phyloP scores from a whole-genome alignment of 2,113 vertebrate species.

The Puma concolor region DNA sequence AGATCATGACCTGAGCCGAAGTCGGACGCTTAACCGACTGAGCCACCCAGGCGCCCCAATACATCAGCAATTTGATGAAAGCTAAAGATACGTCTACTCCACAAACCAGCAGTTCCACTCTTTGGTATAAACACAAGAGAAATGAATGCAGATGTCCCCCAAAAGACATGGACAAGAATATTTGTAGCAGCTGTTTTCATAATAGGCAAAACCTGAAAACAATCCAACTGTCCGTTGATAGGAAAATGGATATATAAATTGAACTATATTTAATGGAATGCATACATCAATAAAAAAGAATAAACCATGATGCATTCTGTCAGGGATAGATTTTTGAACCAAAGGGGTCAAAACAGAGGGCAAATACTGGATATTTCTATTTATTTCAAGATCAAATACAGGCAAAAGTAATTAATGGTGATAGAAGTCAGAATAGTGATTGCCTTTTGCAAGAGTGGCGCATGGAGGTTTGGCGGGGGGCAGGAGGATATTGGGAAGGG shows the following conservation, averaged over 20 bases:
- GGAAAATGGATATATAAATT: background rate
- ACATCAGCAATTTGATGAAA: background rate
- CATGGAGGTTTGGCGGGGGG: background rate
- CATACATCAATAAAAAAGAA: background rate
- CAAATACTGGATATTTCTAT: background rate
- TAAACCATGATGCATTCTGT: background rate
- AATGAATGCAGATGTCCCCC: background rate
- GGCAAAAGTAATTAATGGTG: background rate
- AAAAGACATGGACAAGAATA: background rate
- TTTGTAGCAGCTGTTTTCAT: background rate
- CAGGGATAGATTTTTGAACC: background rate
- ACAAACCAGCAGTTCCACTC: background rate
- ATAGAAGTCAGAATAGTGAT: background rate
- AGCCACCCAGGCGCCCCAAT: background rate
- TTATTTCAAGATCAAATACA: slow-evolving; percentile 18
- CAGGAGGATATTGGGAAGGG: background rate
- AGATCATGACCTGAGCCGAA: too few relatives aligned
- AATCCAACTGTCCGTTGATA: background rate
- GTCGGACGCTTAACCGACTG: too few relatives aligned
- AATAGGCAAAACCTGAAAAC: background rate
- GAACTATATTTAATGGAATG: background rate
- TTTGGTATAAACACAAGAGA: background rate
- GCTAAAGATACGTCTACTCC: background rate
- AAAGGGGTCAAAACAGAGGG: background rate
- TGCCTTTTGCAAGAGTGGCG: background rate